Conservation (phyloP, 2,113 vertebrate genomes). For the Pollachius pollachius region DNA sequence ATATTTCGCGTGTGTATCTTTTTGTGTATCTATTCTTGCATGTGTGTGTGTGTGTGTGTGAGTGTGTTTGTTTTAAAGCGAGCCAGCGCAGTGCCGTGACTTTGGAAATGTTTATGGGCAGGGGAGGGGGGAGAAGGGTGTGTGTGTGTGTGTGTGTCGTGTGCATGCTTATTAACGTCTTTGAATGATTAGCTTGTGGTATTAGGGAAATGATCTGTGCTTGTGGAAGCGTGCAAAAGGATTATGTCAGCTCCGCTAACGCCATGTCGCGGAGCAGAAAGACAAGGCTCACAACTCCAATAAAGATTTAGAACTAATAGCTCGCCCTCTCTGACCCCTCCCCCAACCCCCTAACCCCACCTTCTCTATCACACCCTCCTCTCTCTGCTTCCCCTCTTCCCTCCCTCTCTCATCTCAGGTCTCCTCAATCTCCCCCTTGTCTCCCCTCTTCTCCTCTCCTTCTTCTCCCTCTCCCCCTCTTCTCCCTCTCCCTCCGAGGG, state of each 20-base stretch:
- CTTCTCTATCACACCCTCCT: background rate
- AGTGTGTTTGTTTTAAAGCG: too few species aligned
- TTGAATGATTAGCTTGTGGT: constrained; percentile 25
- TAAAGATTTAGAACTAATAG: constrained; percentile 36
- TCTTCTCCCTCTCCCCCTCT: too few species aligned
- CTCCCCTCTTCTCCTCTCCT: background rate
- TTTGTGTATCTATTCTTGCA: background rate
- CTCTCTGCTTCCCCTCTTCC: background rate
- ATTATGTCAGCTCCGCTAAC: constrained; percentile 52
- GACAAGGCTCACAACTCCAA: constrained; percentile 34
- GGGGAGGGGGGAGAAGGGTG: too few species aligned
- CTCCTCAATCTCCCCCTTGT: background rate
- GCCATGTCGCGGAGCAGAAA: constrained; percentile 45
- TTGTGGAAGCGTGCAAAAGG: constrained; percentile 51
- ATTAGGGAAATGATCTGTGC: constrained; percentile 54
- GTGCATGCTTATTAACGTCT: background rate
- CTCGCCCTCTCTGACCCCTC: background rate
- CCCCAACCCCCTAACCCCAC: background rate
- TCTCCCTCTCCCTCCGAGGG: too few species aligned
- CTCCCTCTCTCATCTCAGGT: too few species aligned
- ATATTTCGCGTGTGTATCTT: too few species aligned
- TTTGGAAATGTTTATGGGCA: background rate
- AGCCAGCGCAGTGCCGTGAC: too few species aligned
- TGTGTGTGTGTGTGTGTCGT: background rate
- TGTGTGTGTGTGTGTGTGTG: too few species aligned